Evolutionary conservation across 2,113 vertebrate genomes (phyloP).

Genomic region (Tamias sibiricus): DNA sequence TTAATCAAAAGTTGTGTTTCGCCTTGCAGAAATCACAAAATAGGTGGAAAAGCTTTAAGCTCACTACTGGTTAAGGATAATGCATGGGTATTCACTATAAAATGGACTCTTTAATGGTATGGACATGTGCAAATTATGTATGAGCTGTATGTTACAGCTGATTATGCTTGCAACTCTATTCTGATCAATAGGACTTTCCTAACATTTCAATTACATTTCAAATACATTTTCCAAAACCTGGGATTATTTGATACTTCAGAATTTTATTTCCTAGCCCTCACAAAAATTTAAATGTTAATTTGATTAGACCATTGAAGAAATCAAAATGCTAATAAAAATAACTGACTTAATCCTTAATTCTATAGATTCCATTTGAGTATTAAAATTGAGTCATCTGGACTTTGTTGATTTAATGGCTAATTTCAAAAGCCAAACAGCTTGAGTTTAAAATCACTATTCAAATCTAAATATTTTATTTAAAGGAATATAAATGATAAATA

Average conservation of each 20-base stretch:
- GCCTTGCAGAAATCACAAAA: constrained; percentile 10
- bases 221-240: constrained; percentile 21
- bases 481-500: constrained; percentile 25
- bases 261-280: not conserved
- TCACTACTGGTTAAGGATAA: not conserved
- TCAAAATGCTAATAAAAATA: constrained; percentile 5
- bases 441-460: constrained; percentile 11
- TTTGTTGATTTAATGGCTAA: constrained; percentile 28
- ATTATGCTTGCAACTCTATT: not conserved
- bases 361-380: constrained; percentile 32
- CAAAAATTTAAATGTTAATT: not conserved
- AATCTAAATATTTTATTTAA: constrained; percentile 56
- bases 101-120: not conserved
- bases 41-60: not conserved
- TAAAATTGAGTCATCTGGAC: constrained; percentile 17
- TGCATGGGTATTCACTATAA: not conserved
- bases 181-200: not conserved
- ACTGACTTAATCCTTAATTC: not conserved
- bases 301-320: not conserved
- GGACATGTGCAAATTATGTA: not conserved
- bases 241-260: not conserved
- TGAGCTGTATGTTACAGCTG: fast-evolving
- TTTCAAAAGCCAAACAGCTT: constrained; percentile 35
- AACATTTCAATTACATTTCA: constrained; percentile 5
- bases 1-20: not conserved